Base-by-base conservation (phyloP, 1,140 invertebrate species). In the Tetragonula clypearis region DNA sequence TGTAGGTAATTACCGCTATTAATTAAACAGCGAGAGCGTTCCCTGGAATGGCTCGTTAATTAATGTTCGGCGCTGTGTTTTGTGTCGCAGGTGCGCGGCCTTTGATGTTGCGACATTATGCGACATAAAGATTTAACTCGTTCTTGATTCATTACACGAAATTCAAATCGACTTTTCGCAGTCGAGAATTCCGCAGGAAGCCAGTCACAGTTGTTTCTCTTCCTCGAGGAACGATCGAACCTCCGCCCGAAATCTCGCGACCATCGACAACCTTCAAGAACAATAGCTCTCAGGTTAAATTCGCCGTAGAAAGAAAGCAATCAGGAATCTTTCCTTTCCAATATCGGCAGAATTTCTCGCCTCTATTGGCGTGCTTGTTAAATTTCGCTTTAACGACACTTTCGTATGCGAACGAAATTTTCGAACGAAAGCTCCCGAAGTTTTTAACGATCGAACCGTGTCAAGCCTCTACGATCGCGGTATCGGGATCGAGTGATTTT, bases 1-100 rank as follows among this genome's bases (percentile, higher is more conserved):
- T n/a, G 21, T 6, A 41, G 19, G n/a, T 65, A 75, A 76, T 82
- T 66, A 62, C 21, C 41, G 72, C 21, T 41, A 58, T 77, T 82
- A 82, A 82, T 77, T 77, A 77, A 19, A 30, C 6, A 21, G 35
- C 26, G 15, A 41, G 35, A 41, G 35, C 58, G 11, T 58, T 41
- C 30, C 8, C 56, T 11, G 30, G 21, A 14, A 15, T 15, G 14
- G 26, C 56, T 21, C 26, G 30, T 76, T 76, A 76, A 76, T 76
- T 76, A 76, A 76, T 30, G 56, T 60, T 76, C 19, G n/a, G 35
- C 23, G n/a, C 26, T 23, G 49, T 41, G 58, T 60, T 62, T 49
- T 62, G 60, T 74, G n/a, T 19, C 55, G 74, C 26, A 5, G 74
- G 14, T 58, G 26, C 21, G 21, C 53, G 30, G 8, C 14, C 23